These are phyloP conservation scores for Stenotaenia linearis DNA, from an alignment of 2,888 invertebrate species.

Conservation along the genomic window DNA sequence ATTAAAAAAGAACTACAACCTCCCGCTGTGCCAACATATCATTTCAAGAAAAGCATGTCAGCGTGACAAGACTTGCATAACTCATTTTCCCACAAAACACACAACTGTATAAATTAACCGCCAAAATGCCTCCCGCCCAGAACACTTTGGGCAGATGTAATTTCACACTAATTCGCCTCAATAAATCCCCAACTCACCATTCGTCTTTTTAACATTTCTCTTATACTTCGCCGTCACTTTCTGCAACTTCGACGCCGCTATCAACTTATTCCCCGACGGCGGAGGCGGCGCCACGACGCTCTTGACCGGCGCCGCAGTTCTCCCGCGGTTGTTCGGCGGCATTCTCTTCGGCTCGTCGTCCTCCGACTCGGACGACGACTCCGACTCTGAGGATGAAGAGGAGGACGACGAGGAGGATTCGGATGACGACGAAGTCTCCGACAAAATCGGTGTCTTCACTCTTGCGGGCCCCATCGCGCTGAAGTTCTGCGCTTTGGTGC, in stretches of 20 bases:
- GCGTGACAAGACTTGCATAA: background rate
- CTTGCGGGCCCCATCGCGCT: background rate
- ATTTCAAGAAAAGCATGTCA: background rate
- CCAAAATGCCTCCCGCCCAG: background rate
- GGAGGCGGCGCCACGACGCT: background rate
- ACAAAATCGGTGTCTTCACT: background rate
- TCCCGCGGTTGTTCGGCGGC: background rate
- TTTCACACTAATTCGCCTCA: background rate
- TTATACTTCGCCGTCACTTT: background rate
- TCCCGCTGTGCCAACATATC: background rate
- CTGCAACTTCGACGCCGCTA: background rate
- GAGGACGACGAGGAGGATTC: background rate
- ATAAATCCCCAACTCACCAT: background rate
- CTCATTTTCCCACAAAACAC: background rate
- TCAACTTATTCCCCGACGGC: background rate
- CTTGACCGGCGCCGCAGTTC: background rate
- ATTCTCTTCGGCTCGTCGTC: background rate
- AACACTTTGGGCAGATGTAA: background rate
- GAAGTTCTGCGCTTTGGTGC: background rate
- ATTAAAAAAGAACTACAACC: background rate
- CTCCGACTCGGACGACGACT: background rate
- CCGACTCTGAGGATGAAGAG: background rate
- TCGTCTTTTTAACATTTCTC: background rate
- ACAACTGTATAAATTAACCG: background rate
- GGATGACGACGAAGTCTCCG: background rate